phyloP scores from a whole-genome alignment of 2,797 vertebrate species.

The Acanthurus tractus region DNA sequence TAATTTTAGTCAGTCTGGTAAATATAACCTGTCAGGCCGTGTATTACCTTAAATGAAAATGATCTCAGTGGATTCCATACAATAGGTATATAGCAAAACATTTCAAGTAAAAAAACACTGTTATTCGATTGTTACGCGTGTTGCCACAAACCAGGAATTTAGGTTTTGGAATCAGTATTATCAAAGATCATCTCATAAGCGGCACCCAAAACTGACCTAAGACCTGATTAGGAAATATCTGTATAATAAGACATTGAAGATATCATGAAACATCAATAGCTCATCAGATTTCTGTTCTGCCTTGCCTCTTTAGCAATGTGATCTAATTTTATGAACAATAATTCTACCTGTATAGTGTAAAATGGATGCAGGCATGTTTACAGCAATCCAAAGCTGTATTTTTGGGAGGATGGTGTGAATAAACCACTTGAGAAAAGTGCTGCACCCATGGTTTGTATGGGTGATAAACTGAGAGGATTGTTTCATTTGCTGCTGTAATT shows the following conservation, averaged over 20 bases:
- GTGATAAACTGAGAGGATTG: not conserved
- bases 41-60: not conserved
- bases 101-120: too few species aligned
- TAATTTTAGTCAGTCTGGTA: not conserved
- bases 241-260: too few species aligned
- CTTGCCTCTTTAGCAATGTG: not conserved
- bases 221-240: not conserved
- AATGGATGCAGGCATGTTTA: not conserved
- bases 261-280: not conserved
- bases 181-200: not conserved
- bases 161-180: not conserved
- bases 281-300: not conserved
- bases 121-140: not conserved
- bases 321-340: not conserved
- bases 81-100: not conserved
- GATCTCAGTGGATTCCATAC: not conserved
- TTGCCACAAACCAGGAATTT: not conserved
- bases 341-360: not conserved
- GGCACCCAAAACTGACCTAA: not conserved
- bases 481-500: not conserved
- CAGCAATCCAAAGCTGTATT: not conserved
- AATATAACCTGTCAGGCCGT: not conserved
- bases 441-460: not conserved
- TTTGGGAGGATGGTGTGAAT: not conserved
- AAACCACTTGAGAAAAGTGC: not conserved